A percentile compares a stretch with the other conserved stretches of the same genome.
Conservation (phyloP, 2,797 vertebrate genomes). For the Paratrypauchen microcephalus region DNA sequence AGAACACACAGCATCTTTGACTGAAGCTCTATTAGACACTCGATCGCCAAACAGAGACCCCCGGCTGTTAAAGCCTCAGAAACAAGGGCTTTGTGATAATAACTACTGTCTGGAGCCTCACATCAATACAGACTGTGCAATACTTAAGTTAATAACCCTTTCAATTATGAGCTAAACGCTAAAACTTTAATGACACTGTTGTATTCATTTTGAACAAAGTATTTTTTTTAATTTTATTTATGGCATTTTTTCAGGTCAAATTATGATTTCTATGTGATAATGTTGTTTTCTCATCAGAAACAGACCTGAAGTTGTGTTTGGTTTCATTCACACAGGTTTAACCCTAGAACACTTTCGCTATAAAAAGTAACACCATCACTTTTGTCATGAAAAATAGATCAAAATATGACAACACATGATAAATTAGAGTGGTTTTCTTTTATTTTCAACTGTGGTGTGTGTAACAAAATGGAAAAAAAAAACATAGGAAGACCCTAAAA, state of each 20-base stretch:
- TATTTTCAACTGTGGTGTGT: too few species aligned
- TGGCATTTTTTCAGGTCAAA: not conserved
- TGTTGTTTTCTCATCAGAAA: too few species aligned
- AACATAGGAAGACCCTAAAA: too few species aligned
- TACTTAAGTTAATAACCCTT: not conserved
- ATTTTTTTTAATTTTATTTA: not conserved
- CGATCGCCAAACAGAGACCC: not conserved
- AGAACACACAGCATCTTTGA: not conserved
- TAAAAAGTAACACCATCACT: too few species aligned
- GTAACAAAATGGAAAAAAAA: too few species aligned
- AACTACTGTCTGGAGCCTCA: not conserved
- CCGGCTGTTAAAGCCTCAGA: conserved; percentile 4
- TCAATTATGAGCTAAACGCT: not conserved
- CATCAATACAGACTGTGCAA: not conserved
- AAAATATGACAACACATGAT: too few species aligned
- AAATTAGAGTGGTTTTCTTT: too few species aligned
- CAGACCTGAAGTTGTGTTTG: too few species aligned
- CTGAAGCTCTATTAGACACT: not conserved
- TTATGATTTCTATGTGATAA: too few species aligned
- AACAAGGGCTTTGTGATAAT: conserved; percentile 4
- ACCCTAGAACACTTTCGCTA: too few species aligned
- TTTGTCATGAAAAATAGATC: too few species aligned
- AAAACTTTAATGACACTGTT: not conserved
- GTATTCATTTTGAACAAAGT: not conserved
- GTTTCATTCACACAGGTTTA: too few species aligned